These are phyloP conservation scores for Amphipyra tragopoginis DNA, from an alignment of 2,888 invertebrate species.

Conservation along the genomic window DNA sequence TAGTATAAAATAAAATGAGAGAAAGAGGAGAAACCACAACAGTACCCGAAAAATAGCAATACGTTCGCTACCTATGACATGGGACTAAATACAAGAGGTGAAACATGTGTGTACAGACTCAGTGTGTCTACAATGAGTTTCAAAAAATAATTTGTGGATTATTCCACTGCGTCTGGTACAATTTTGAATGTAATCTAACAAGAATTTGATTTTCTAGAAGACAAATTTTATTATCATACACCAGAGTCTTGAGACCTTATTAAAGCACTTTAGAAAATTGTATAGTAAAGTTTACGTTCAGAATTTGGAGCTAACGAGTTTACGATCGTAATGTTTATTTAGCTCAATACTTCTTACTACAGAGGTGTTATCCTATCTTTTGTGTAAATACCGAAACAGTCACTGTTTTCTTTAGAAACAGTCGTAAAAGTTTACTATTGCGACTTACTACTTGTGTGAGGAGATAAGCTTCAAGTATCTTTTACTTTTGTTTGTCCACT, in stretches of 20 bases:
- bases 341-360: slow-evolving; percentile 3
- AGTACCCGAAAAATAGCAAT: too few species aligned
- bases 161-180: too few species aligned
- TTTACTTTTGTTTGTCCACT: slow-evolving; percentile 40
- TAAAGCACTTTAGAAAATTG: not conserved
- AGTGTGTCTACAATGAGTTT: too few species aligned
- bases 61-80: too few species aligned
- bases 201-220: too few species aligned
- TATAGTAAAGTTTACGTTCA: not conserved
- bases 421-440: slow-evolving; percentile 53
- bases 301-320: not conserved
- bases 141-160: too few species aligned
- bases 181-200: too few species aligned
- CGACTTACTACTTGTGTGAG: slow-evolving; percentile 49
- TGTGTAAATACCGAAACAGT: slow-evolving; percentile 40
- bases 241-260: not conserved
- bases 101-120: too few species aligned
- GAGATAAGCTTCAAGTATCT: slow-evolving; percentile 46
- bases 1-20: too few species aligned
- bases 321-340: slow-evolving; percentile 5
- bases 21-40: too few species aligned
- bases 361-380: slow-evolving; percentile 27
- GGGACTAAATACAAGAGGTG: too few species aligned
- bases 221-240: not conserved
- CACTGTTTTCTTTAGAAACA: slow-evolving; percentile 51